phyloP scores from a whole-genome alignment of 2,888 invertebrate species.

The Platycheirus rosarum region DNA sequence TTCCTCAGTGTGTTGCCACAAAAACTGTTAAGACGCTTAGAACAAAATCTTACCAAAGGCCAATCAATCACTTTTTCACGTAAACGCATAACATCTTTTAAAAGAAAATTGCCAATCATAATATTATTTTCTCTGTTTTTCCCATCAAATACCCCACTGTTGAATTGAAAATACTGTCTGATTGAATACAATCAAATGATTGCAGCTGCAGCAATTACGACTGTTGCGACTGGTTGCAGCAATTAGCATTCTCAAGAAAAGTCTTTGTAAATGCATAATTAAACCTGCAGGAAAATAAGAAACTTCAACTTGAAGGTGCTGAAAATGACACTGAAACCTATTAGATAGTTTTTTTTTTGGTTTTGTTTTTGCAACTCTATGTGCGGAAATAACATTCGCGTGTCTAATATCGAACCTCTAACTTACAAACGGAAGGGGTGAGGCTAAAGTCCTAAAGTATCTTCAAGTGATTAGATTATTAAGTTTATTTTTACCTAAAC shows the following conservation, averaged over 20 bases:
- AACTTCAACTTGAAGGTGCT: constrained; percentile 39
- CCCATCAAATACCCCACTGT: background rate
- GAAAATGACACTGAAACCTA: constrained; percentile 38
- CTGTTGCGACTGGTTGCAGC: constrained; percentile 42
- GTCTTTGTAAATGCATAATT: constrained; percentile 19
- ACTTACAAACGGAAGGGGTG: background rate
- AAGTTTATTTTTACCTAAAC: background rate
- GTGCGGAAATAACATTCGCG: constrained; percentile 51
- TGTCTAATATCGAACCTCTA: constrained; percentile 30
- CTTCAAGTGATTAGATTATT: background rate
- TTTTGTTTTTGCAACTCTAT: background rate
- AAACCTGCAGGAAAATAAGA: background rate
- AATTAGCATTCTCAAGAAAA: constrained; percentile 62
- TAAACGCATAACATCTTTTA: too few species aligned
- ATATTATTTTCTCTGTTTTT: too few species aligned
- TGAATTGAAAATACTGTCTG: background rate
- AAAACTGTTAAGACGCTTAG: too few species aligned
- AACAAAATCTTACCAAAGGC: too few species aligned
- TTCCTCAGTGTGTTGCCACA: too few species aligned
- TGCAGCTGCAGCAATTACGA: constrained; percentile 63
- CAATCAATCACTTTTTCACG: too few species aligned
- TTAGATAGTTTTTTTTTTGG: background rate
- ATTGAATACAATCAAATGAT: constrained; percentile 34
- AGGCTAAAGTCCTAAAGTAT: background rate
- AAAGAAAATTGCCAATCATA: too few species aligned